Evolutionary conservation across 2,797 vertebrate species (phyloP).

Genomic region (Pelobates cultripes): DNA sequence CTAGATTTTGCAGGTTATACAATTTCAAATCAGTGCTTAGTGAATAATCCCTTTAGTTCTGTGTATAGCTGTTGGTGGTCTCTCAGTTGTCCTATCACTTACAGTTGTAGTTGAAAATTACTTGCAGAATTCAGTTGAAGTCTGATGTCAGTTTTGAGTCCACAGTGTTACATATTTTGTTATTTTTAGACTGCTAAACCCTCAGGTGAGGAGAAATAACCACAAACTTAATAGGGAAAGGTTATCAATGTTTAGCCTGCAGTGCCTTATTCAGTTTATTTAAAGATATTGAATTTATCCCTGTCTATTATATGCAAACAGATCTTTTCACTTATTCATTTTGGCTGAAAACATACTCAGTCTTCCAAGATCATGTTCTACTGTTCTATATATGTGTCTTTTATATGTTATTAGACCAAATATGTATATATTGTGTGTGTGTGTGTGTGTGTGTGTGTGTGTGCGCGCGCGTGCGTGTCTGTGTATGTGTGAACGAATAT

Average conservation of each 20-base stretch:
- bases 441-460: too few relatives aligned
- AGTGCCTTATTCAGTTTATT: constrained; percentile 6
- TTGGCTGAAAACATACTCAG: neutral
- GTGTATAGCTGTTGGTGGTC: too few relatives aligned
- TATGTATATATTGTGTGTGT: too few relatives aligned
- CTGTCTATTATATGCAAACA: neutral
- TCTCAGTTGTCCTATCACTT: neutral
- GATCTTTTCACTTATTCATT: neutral
- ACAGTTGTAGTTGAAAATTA: too few relatives aligned
- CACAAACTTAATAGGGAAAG: neutral
- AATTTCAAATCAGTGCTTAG: too few relatives aligned
- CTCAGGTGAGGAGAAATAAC: neutral
- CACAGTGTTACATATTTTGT: too few relatives aligned
- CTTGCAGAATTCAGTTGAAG: neutral
- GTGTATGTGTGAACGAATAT: too few relatives aligned
- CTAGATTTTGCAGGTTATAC: too few relatives aligned
- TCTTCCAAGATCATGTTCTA: neutral
- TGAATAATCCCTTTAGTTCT: too few relatives aligned
- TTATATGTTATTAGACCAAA: too few relatives aligned
- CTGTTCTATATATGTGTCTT: neutral
- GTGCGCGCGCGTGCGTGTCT: too few relatives aligned
- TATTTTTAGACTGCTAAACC: constrained; percentile 18
- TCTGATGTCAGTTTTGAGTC: neutral
- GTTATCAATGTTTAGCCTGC: constrained; percentile 10
- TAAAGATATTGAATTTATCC: neutral